Evolutionary conservation across 2,888 invertebrate genomes (phyloP).

Genomic region (Hydrotaea cyrtoneurina): DNA sequence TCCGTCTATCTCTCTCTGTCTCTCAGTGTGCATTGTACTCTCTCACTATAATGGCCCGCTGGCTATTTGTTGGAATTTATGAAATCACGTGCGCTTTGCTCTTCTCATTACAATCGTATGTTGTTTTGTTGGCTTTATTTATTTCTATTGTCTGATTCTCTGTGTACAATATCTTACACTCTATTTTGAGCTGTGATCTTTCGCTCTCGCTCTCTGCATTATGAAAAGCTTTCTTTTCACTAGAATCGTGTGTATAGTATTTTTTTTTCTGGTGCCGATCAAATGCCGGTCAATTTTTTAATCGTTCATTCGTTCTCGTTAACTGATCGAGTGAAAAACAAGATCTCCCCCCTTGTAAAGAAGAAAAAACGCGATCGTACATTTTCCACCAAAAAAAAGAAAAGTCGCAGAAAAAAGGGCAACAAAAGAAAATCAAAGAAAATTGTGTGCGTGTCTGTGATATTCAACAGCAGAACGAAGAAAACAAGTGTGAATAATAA

Average conservation of each 20-base stretch:
- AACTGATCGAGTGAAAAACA: constrained; percentile 62
- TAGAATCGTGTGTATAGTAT: not conserved
- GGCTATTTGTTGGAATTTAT: constrained; percentile 20
- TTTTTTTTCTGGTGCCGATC: constrained; percentile 25
- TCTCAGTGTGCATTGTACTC: not conserved
- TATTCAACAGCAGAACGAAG: constrained; percentile 6
- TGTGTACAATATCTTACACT: not conserved
- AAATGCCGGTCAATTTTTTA: constrained; percentile 63
- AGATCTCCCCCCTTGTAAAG: constrained; percentile 20
- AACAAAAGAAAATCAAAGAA: constrained; percentile 2
- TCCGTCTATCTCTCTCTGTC: not conserved
- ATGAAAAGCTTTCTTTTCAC: constrained; percentile 63
- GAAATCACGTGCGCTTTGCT: constrained; percentile 35
- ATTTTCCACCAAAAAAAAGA: constrained; percentile 7
- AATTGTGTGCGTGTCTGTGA: constrained; percentile 16
- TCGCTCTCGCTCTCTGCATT: not conserved
- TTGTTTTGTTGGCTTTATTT: not conserved
- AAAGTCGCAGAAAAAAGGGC: constrained; percentile 28
- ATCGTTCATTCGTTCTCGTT: constrained; percentile 55
- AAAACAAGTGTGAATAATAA: not conserved
- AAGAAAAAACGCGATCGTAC: constrained; percentile 30
- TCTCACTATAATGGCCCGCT: constrained; percentile 10
- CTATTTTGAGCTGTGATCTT: not conserved
- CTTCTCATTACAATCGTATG: not conserved
- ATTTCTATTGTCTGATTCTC: too few species aligned